A percentile compares a stretch with the other conserved stretches of the same genome.
Evolutionary conservation across 2,888 invertebrate species (phyloP).

Genomic region (Drosophila mimetica): DNA sequence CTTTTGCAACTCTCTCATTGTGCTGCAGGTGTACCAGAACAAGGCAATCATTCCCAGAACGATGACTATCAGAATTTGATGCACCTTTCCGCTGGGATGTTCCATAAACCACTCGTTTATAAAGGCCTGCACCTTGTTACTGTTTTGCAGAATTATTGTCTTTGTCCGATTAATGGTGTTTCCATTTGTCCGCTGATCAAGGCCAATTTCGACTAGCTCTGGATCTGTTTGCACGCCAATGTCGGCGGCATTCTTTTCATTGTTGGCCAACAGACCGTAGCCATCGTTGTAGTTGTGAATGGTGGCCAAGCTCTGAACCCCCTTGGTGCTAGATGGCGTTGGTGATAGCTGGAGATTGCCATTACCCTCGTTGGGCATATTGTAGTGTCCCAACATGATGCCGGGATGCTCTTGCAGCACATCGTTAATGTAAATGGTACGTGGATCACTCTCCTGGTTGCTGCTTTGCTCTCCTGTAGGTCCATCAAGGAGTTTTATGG

Average conservation of each 20-base stretch:
- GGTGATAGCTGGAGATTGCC: constrained; percentile 81
- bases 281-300: constrained; percentile 79
- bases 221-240: constrained; percentile 87
- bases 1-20: constrained; percentile 89
- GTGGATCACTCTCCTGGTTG: constrained; percentile 67
- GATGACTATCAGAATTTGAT: constrained; percentile 88
- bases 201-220: constrained; percentile 79
- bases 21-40: constrained; percentile 91
- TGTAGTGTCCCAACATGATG: constrained; percentile 88
- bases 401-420: constrained; percentile 81
- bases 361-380: constrained; percentile 87
- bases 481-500: constrained; percentile 90
- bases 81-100: constrained; percentile 91
- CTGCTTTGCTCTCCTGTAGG: constrained; percentile 85
- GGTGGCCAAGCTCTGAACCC: constrained; percentile 80
- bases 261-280: constrained; percentile 68
- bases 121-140: constrained; percentile 80
- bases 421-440: constrained; percentile 85
- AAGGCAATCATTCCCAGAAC: constrained; percentile 89
- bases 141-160: constrained; percentile 78
- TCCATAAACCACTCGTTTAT: constrained; percentile 88
- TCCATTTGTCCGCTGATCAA: constrained; percentile 55
- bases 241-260: constrained; percentile 77
- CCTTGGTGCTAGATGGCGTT: constrained; percentile 68
- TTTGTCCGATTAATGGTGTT: constrained; percentile 84